A percentile compares a stretch with the other conserved stretches of the same genome.
Evolutionary conservation across 2,113 vertebrate species (phyloP).

Genomic region (Gobius niger): DNA sequence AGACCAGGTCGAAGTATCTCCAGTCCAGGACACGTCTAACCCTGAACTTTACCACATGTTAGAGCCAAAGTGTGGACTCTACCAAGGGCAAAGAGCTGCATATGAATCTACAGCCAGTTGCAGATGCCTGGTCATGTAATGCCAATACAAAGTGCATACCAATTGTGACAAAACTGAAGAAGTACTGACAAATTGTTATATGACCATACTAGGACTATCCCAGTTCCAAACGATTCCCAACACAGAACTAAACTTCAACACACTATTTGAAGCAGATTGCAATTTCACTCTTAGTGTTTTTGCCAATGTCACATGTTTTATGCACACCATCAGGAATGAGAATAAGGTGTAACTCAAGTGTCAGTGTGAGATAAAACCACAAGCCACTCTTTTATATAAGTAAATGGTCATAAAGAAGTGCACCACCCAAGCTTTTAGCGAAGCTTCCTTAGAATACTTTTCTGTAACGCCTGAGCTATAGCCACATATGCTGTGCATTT

Average conservation of each 20-base stretch:
- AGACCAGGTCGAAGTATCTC: too few relatives aligned
- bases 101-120: too few relatives aligned
- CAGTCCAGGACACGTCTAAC: too few relatives aligned
- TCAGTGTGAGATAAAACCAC: conserved; percentile 30
- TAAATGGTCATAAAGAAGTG: background rate
- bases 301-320: conserved; percentile 59
- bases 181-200: too few relatives aligned
- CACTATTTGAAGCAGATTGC: conserved; percentile 40
- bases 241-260: background rate
- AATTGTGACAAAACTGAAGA: too few relatives aligned
- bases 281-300: conserved; percentile 32
- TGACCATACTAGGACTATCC: too few relatives aligned
- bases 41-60: too few relatives aligned
- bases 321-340: conserved; percentile 45
- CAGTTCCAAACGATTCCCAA: background rate
- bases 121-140: too few relatives aligned
- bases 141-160: too few relatives aligned
- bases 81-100: too few relatives aligned
- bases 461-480: background rate
- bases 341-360: conserved; percentile 48
- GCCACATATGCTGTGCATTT: background rate
- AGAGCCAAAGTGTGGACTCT: too few relatives aligned
- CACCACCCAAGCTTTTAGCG: background rate
- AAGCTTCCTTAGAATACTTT: background rate
- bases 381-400: background rate